Base-by-base conservation (phyloP, 1,140 invertebrate species). In the Pectinophora gossypiella region DNA sequence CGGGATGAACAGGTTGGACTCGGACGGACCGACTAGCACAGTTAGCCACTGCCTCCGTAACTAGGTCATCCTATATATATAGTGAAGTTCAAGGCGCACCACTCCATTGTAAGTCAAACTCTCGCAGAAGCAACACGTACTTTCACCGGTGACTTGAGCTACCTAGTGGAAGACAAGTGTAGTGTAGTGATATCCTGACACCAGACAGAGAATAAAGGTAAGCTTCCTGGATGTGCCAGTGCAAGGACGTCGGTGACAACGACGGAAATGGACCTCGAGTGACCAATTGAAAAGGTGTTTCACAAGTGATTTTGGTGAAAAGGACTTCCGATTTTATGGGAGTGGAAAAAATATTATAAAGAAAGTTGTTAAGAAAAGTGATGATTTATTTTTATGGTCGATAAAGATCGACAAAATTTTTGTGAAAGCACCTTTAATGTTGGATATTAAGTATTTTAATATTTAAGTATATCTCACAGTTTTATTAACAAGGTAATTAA, bases 61-160 rank as follows among this genome's bases (percentile, higher is more conserved):
- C 79, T 87, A 72, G 84, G 84, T 87, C 84, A 87, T 71, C 64
- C 64, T 87, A 85, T 86, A 86, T 87, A 87, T 82, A 83, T 79
- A 62, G 71, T 77, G 76, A 86, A 87, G 84, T 85, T 83, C 79
- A 87, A 85, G 83, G 75, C 77, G 68, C 74, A 61, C 67, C 73
- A 68, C 73, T 80, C 84, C 84, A 87, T 79, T 82, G 78, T 74
- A 78, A 82, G 81, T 83, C 57, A 72, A 72, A 81, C 73, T 75
- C 74, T 73, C 84, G 75, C 64, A 70, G 66, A 60, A 72, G 67
- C 66, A 71, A 64, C 76, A 87, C 79, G 81, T 72, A 84, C 81
- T 87, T 87, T 87, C 84, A 76, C 79, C 70, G 60, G 80, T 79
- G 73, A 79, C 68, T 66, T 43, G 56, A 66, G 68, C 72, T 68